Percentiles rank a stretch among this genome's conserved stretches.
Evolutionary conservation across 2,888 invertebrate genomes (phyloP).

Genomic region (Yponomeuta evonymella): DNA sequence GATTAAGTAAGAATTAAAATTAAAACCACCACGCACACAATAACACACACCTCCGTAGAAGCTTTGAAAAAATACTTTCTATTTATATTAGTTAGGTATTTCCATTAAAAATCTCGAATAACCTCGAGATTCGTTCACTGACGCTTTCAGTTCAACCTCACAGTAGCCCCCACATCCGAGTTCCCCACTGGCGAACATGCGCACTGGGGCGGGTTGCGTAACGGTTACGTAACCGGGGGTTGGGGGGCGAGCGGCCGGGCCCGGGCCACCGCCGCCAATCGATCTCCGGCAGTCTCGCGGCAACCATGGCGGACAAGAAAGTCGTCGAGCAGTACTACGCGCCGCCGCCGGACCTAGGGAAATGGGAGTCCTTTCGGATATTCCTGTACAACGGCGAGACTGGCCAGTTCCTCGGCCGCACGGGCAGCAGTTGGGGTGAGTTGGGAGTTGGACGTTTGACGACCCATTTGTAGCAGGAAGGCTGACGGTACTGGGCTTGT

Average conservation of each 20-base stretch:
- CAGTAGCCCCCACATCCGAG: neutral
- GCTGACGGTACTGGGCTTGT: neutral
- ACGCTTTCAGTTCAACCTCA: neutral
- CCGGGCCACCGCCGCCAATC: conserved; percentile 60
- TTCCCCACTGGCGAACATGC: conserved; percentile 30
- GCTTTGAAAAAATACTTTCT: too few species aligned
- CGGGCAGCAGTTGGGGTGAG: conserved; percentile 97
- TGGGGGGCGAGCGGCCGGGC: conserved; percentile 25
- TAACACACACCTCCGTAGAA: neutral
- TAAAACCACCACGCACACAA: too few species aligned
- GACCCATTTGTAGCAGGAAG: too few species aligned
- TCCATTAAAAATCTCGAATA: too few species aligned
- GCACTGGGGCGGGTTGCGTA: conserved; percentile 44
- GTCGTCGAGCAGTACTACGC: conserved; percentile 85
- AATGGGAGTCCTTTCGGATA: conserved; percentile 89
- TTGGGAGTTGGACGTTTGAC: conserved; percentile 32
- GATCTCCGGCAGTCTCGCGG: conserved; percentile 64
- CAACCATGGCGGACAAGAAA: conserved; percentile 85
- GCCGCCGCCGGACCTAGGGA: conserved; percentile 87
- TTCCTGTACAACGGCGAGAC: conserved; percentile 96
- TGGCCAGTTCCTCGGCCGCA: conserved; percentile 92
- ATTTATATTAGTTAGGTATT: too few species aligned
- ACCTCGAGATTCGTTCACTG: too few species aligned
- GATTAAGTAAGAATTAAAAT: too few species aligned
- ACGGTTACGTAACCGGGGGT: conserved; percentile 64